phyloP scores from a whole-genome alignment of 2,113 vertebrate genomes.

The Todiramphus saurophagus region DNA sequence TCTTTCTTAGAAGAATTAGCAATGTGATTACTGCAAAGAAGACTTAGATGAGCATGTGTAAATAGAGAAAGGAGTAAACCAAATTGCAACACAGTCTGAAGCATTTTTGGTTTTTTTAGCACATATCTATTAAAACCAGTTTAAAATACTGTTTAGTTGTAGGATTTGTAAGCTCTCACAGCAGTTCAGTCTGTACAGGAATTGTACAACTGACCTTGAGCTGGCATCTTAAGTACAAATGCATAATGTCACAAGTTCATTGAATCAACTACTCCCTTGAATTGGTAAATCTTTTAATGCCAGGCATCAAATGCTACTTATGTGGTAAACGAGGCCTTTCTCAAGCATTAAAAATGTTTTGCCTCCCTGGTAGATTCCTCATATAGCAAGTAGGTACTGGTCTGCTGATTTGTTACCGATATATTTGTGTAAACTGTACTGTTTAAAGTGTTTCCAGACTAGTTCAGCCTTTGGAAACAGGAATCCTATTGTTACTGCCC shows the following conservation, averaged over 20 bases:
- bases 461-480: not conserved
- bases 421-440: not conserved
- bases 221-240: not conserved
- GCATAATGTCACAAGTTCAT: not conserved
- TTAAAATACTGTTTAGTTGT: not conserved
- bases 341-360: not conserved
- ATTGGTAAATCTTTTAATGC: not conserved
- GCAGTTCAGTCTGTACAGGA: not conserved
- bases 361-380: not conserved
- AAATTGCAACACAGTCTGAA: not conserved
- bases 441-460: not conserved
- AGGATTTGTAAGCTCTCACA: not conserved
- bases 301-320: not conserved
- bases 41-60: not conserved
- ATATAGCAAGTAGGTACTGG: not conserved
- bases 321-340: not conserved
- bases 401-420: not conserved
- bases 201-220: not conserved
- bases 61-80: not conserved
- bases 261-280: not conserved
- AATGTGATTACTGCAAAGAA: conserved; percentile 81
- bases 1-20: conserved; percentile 84
- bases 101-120: not conserved
- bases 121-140: not conserved
- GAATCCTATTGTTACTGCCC: not conserved